Evolutionary conservation across 2,797 vertebrate genomes (phyloP).

Genomic region (Neosalanx taihuensis): DNA sequence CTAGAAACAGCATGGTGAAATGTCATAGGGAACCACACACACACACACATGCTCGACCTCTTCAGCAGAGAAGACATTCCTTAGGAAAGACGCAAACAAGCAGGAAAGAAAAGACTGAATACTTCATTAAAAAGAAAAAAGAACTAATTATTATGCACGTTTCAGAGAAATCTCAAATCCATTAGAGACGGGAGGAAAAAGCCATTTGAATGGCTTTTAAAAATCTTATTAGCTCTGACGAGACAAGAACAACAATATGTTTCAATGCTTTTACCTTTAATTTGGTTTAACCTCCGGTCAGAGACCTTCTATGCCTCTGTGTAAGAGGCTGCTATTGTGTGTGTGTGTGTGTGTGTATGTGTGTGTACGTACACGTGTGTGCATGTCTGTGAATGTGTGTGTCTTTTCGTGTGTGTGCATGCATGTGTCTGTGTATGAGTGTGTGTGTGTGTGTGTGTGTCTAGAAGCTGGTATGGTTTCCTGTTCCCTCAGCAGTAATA

Average conservation of each 20-base stretch:
- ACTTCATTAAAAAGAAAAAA: constrained; percentile 90
- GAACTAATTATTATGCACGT: constrained; percentile 85
- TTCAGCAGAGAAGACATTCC: constrained; percentile 67
- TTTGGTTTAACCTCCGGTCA: constrained; percentile 83
- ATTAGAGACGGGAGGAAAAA: constrained; percentile 78
- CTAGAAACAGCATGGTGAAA: too few species aligned
- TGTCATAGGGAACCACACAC: too few species aligned
- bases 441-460: constrained; percentile 45
- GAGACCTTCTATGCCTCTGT: constrained; percentile 80
- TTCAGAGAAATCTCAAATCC: constrained; percentile 91
- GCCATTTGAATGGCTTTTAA: constrained; percentile 75
- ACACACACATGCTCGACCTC: constrained; percentile 27
- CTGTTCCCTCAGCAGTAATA: constrained; percentile 79
- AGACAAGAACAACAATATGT: constrained; percentile 59
- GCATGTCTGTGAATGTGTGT: constrained; percentile 15
- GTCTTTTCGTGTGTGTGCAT: constrained; percentile 29
- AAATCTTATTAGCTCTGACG: constrained; percentile 73
- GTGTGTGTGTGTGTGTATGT: constrained; percentile 21
- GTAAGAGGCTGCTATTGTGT: constrained; percentile 34
- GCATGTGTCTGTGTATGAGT: constrained; percentile 3
- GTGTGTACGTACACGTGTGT: constrained; percentile 17
- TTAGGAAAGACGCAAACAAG: constrained; percentile 69
- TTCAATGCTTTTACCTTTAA: constrained; percentile 85
- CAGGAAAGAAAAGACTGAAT: constrained; percentile 79
- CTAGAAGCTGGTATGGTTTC: constrained; percentile 75